phyloP scores from a whole-genome alignment of 2,888 invertebrate species.

The Eilema sororculum region DNA sequence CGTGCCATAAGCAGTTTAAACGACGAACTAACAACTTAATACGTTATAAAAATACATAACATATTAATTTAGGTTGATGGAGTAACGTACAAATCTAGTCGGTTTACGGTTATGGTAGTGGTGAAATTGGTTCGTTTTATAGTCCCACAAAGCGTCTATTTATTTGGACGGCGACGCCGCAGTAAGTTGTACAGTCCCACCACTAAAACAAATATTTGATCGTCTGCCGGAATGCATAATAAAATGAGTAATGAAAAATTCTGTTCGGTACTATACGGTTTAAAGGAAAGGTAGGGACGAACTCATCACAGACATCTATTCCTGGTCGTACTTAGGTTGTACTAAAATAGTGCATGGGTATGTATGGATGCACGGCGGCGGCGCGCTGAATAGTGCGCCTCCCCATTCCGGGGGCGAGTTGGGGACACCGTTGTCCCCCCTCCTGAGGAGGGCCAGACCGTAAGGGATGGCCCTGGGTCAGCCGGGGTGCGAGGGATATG shows the following conservation, averaged over 20 bases:
- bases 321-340: too few species aligned
- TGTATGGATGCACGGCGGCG: too few species aligned
- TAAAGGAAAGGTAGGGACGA: too few species aligned
- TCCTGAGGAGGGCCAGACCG: too few species aligned
- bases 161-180: constrained; percentile 36
- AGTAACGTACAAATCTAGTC: constrained; percentile 27
- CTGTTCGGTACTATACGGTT: too few species aligned
- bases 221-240: background rate
- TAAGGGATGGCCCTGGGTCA: too few species aligned
- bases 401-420: too few species aligned
- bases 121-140: constrained; percentile 48
- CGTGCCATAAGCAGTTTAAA: constrained; percentile 41
- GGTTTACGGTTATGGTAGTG: constrained; percentile 36
- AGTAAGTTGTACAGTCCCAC: background rate
- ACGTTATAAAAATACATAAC: constrained; percentile 13
- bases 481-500: too few species aligned
- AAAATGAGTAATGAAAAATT: background rate
- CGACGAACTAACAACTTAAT: constrained; percentile 26
- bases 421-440: too few species aligned
- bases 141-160: constrained; percentile 46
- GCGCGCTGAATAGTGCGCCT: too few species aligned
- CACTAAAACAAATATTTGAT: background rate
- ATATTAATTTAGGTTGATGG: constrained; percentile 14
- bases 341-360: too few species aligned
- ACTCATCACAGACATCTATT: too few species aligned